Evolutionary conservation across 2,113 vertebrate species (phyloP).

Genomic region (Mustelus asterias): DNA sequence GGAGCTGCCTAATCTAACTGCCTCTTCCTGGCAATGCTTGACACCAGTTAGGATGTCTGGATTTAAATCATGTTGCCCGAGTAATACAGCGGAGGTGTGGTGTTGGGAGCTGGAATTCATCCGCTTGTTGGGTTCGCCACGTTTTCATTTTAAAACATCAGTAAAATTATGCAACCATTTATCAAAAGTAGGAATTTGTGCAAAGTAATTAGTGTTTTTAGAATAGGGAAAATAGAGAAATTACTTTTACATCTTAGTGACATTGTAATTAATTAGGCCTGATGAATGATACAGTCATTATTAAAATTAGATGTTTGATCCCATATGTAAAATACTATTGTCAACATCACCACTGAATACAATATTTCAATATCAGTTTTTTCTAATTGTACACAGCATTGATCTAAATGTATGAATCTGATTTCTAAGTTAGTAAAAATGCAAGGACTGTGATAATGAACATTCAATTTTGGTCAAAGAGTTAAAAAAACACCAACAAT

Average conservation of each 20-base stretch:
- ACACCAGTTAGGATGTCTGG: background rate
- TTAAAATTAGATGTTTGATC: background rate
- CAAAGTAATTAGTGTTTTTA: background rate
- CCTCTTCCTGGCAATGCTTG: background rate
- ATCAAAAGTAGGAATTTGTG: background rate
- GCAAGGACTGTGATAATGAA: background rate
- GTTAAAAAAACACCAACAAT: background rate
- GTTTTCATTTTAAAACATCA: background rate
- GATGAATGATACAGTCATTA: background rate
- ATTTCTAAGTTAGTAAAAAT: conserved; percentile 4
- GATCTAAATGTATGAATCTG: background rate
- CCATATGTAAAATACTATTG: background rate
- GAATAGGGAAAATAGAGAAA: background rate
- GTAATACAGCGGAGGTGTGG: background rate
- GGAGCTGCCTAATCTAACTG: background rate
- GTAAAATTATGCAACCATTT: background rate
- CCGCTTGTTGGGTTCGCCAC: background rate
- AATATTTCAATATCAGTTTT: background rate
- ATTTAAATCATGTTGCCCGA: background rate
- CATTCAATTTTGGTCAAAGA: background rate
- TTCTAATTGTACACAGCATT: background rate
- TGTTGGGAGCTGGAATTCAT: background rate
- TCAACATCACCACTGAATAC: background rate
- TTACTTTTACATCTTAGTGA: background rate
- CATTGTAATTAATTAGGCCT: background rate